These are phyloP conservation scores for Ichneumon xanthorius DNA, from an alignment of 2,888 invertebrate species.

Conservation along the genomic window DNA sequence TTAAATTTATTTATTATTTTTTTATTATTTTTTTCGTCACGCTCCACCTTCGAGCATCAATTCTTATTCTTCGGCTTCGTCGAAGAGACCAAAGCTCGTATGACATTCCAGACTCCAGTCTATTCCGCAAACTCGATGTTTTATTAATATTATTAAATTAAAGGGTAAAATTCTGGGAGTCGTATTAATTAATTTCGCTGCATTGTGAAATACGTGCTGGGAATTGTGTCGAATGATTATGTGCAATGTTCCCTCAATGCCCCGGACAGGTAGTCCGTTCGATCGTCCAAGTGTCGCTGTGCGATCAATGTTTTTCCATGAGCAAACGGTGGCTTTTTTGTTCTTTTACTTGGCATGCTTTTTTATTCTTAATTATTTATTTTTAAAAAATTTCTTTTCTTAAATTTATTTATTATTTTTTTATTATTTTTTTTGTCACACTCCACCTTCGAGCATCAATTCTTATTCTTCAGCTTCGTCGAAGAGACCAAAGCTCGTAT, in stretches of 20 bases:
- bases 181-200: not conserved
- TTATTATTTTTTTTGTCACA: too few relatives aligned
- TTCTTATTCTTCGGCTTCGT: not conserved
- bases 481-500: not conserved
- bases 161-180: not conserved
- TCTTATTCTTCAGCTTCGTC: not conserved
- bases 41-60: not conserved
- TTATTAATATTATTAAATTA: not conserved
- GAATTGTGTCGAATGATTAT: slow-evolving; percentile 35
- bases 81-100: not conserved
- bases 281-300: slow-evolving; percentile 44
- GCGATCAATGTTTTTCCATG: slow-evolving; percentile 64
- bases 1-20: too few relatives aligned
- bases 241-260: slow-evolving; percentile 28
- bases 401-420: too few relatives aligned
- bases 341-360: too few relatives aligned
- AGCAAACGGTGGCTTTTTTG: too few relatives aligned
- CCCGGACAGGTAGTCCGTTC: slow-evolving; percentile 37
- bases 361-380: too few relatives aligned
- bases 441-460: not conserved
- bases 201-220: not conserved
- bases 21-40: too few relatives aligned
- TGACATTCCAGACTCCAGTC: too few relatives aligned
- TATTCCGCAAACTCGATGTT: not conserved
- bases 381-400: too few relatives aligned